Percentiles rank a stretch among this genome's conserved stretches.
Conservation (phyloP, 2,888 invertebrate genomes). For the Proisotoma minuta region DNA sequence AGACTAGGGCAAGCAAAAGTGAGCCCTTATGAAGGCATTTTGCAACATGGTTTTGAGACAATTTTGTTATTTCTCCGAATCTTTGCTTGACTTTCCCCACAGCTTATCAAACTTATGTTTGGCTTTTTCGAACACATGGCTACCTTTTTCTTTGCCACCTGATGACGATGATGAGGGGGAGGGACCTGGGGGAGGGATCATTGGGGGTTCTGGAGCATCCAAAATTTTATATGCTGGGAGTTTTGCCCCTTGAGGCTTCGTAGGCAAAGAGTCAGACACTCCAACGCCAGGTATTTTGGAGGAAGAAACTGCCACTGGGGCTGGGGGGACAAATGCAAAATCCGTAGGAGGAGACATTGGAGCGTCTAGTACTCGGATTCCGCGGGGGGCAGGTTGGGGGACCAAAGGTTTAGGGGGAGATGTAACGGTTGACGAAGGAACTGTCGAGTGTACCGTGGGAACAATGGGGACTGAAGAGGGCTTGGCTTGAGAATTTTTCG, state of each 20-base stretch:
- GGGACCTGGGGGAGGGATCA: slow-evolving; percentile 35
- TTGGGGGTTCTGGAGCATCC: slow-evolving; percentile 50
- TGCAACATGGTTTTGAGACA: too few relatives aligned
- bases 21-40: too few relatives aligned
- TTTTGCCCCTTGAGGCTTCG: slow-evolving; percentile 6
- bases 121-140: slow-evolving; percentile 73
- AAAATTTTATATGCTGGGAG: slow-evolving; percentile 51
- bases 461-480: neutral
- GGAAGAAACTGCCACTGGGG: slow-evolving; percentile 35
- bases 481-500: slow-evolving; percentile 46
- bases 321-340: slow-evolving; percentile 40
- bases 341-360: slow-evolving; percentile 29
- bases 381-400: slow-evolving; percentile 17
- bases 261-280: slow-evolving; percentile 41
- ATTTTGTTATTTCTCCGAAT: slow-evolving; percentile 32
- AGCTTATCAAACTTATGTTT: slow-evolving; percentile 77
- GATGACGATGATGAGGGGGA: slow-evolving; percentile 26
- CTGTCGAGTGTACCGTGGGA: neutral
- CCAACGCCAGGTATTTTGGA: slow-evolving; percentile 39
- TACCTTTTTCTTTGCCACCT: slow-evolving; percentile 58
- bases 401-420: slow-evolving; percentile 8
- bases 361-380: slow-evolving; percentile 56
- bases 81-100: slow-evolving; percentile 59
- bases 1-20: too few relatives aligned
- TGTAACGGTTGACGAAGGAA: neutral